These are phyloP conservation scores for Phrynocephalus versicolor DNA, from an alignment of 2,113 vertebrate genomes.

Conservation along the genomic window DNA sequence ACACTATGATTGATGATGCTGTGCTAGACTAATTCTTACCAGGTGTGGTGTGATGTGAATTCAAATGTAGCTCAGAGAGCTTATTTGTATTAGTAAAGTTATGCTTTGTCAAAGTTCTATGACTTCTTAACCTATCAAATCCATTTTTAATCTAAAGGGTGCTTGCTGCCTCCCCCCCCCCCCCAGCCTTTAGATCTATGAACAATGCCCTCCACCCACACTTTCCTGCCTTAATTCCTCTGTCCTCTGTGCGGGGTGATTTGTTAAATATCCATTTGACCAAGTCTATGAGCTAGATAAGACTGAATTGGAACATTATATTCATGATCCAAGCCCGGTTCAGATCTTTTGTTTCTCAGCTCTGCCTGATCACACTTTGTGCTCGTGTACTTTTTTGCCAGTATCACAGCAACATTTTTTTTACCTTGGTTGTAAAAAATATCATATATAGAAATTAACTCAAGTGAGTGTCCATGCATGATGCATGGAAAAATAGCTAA, in stretches of 20 bases:
- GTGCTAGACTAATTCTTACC: slow-evolving; percentile 87
- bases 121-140: slow-evolving; percentile 72
- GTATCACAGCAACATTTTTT: neutral
- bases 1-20: slow-evolving; percentile 83
- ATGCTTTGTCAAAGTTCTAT: slow-evolving; percentile 72
- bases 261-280: slow-evolving; percentile 43
- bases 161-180: slow-evolving; percentile 30
- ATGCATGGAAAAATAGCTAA: too few species aligned
- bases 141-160: slow-evolving; percentile 65
- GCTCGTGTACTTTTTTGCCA: neutral
- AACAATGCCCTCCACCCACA: slow-evolving; percentile 52
- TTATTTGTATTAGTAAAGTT: slow-evolving; percentile 80
- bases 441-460: too few species aligned
- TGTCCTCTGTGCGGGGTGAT: neutral
- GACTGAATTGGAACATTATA: slow-evolving; percentile 44
- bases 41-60: slow-evolving; percentile 85
- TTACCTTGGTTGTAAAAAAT: too few species aligned
- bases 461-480: too few species aligned
- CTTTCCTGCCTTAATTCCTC: slow-evolving; percentile 25
- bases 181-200: slow-evolving; percentile 42
- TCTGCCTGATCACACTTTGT: too few species aligned
- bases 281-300: slow-evolving; percentile 51
- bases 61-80: slow-evolving; percentile 77
- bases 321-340: slow-evolving; percentile 39
- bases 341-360: neutral